Evolutionary conservation across 2,888 invertebrate species (phyloP), one percentile per base, ranked within the genome.

Genomic region (Ypsolopha sequella): DNA sequence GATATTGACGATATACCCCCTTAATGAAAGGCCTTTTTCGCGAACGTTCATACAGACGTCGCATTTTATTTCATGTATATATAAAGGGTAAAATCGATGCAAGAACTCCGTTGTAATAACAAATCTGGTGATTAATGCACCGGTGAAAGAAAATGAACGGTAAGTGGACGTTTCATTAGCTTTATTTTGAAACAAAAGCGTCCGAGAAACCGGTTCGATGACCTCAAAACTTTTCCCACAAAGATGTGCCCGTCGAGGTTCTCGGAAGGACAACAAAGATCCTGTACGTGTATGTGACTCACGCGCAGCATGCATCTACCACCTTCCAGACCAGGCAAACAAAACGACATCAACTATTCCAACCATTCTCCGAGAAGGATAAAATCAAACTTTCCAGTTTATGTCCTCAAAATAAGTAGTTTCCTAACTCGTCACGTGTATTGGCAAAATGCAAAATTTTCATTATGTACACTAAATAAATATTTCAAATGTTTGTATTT

Each of bases 221-320:
- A 78, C 79, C 78, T 71, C 78, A 76, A 69, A 72, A 68, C 73
- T 75, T 77, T 84, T 79, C 75, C 76, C 80, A 82, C 81, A 80
- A 79, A 78, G 76, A 75, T 64, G 67, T 67, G 68, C 64, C 73
- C 70, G 72, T 64, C 65, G 71, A 66, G 73, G 68, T 86, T 86
- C 85, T 77, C 69, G 70, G 85, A 86, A 86, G 71, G 71, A 73
- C 69, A 82, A 86, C 85, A 85, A 86, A 85, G 86, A 81, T 86
- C 81, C 80, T 77, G 75, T 71, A 66, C 75, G 63, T 61, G 70
- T 24, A 72, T 67, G 73, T 84, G 85, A 84, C 68, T 84, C 85
- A 84, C 68, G 61, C 24, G 24, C 24, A 24, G 24, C 24, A 2
- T 3, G 24, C 24, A 3, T 24, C 24, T 24, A 24, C 24, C 24